Evolutionary conservation across 1,140 invertebrate genomes (phyloP), one percentile per base, ranked within the genome.

Genomic region (Calliphora vicina): DNA sequence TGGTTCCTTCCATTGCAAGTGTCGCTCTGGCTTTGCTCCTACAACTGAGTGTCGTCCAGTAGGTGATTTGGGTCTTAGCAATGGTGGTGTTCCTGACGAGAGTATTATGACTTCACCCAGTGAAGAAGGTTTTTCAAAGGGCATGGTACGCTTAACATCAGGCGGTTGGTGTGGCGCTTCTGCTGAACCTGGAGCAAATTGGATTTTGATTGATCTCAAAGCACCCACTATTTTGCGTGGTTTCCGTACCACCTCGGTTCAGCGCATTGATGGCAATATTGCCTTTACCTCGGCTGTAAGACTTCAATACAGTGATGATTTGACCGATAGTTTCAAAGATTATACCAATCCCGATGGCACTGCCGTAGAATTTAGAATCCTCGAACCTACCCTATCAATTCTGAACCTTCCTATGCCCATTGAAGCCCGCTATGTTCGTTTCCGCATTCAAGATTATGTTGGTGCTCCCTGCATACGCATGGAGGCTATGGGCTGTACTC

Each of bases 1-100:
- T 50, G 98, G 98, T 76, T 96, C 97, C 26, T 99, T 98, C 91
- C 95, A 95, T 82, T 99, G 98, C 88, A 96, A 97, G 86, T 99
- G 98, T 86, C 93, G 95, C 85, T 88, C 93, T 84, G 97, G 97
- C 72, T 98, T 98, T 88, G 91, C 95, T 42, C 95, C 97, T 17
- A 97, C 95, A 82, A 93, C 97, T 86, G 97, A 98, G 88, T 98
- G 97, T 86, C 92, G 97, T 85, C 96, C 96, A 1, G 95, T 97
- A 43, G 95, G 94, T 17, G 97, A 98, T 91, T 93, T 98, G 45
- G 97, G 97, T 26, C 91, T 98, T 10, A 96, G 96, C 76, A 97
- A 96, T 87, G 96, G 97, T 71, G 97, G 96, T 26, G 96, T 98
- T 89, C 95, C 97, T 1, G 96, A 98, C 88, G 95, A 96, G 57